Conservation (phyloP, 2,888 invertebrate species). For the Malacosoma neustria region DNA sequence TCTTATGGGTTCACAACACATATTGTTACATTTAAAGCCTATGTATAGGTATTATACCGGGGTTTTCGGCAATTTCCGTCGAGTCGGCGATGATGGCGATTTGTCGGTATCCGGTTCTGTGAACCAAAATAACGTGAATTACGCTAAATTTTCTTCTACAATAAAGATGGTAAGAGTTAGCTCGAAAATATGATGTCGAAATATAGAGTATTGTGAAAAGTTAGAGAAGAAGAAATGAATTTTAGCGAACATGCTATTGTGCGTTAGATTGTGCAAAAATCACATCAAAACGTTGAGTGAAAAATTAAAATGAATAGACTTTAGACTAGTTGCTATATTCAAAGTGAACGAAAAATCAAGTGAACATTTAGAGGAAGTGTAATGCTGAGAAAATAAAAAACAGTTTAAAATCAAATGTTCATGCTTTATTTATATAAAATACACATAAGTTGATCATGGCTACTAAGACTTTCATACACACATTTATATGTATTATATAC, state of each 20-base stretch:
- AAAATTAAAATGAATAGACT: too few species aligned
- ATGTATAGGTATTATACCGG: constrained; percentile 89
- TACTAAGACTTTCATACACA: too few species aligned
- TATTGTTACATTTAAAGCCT: constrained; percentile 72
- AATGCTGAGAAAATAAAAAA: neutral
- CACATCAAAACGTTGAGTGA: too few species aligned
- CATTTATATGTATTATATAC: too few species aligned
- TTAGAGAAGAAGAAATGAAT: neutral
- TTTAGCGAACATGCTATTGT: neutral
- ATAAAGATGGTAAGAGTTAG: too few species aligned
- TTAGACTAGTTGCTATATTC: too few species aligned
- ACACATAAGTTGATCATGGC: too few species aligned
- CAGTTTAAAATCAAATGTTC: neutral
- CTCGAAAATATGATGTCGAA: too few species aligned
- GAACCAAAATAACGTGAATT: constrained; percentile 56
- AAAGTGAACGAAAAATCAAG: too few species aligned
- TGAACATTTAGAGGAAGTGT: too few species aligned
- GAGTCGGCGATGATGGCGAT: constrained; percentile 90
- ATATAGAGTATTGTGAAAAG: neutral
- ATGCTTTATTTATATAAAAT: neutral
- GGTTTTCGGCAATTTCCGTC: constrained; percentile 97
- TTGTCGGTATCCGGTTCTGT: constrained; percentile 91
- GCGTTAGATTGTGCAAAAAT: too few species aligned
- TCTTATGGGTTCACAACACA: constrained; percentile 74
- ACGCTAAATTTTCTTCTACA: constrained; percentile 26